phyloP scores from a whole-genome alignment of 2,797 vertebrate species.

The Xiphophorus birchmanni region DNA sequence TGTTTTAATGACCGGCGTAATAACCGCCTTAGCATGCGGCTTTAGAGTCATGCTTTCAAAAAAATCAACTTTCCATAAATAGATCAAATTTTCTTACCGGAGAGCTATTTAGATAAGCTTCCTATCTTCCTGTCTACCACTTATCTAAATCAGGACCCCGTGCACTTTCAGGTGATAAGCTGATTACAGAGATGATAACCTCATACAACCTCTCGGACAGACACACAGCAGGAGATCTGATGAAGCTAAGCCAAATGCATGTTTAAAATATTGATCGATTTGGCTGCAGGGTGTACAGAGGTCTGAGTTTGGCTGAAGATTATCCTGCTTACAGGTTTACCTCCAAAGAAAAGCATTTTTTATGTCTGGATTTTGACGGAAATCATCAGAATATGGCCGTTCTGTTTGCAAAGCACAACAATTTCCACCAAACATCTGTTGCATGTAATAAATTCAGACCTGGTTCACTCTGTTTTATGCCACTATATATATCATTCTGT shows the following conservation, averaged over 20 bases:
- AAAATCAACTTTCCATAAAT: constrained; percentile 9
- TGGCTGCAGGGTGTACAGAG: background rate
- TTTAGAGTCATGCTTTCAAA: background rate
- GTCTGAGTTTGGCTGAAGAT: constrained; percentile 28
- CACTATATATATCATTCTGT: background rate
- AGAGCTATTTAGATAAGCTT: constrained; percentile 35
- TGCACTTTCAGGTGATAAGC: constrained; percentile 64
- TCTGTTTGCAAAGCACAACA: background rate
- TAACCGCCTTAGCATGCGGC: background rate
- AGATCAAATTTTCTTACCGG: constrained; percentile 3
- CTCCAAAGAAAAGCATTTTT: constrained; percentile 2
- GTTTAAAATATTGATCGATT: constrained; percentile 34
- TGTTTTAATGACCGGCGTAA: background rate
- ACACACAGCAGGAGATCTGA: constrained; percentile 37
- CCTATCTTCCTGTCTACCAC: constrained; percentile 8
- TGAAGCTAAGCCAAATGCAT: constrained; percentile 29
- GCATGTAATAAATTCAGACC: background rate
- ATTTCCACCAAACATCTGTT: background rate
- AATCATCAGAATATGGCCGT: constrained; percentile 10
- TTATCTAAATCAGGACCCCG: constrained; percentile 16
- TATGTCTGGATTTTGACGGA: constrained; percentile 1
- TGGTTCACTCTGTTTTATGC: background rate
- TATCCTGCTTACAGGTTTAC: constrained; percentile 9
- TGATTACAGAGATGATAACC: constrained; percentile 51
- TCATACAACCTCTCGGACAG: constrained; percentile 29